A percentile compares a stretch with the other conserved stretches of the same genome.
These are phyloP conservation scores for Pitangus sulphuratus DNA, from an alignment of 2,797 vertebrate genomes.

Conservation along the genomic window DNA sequence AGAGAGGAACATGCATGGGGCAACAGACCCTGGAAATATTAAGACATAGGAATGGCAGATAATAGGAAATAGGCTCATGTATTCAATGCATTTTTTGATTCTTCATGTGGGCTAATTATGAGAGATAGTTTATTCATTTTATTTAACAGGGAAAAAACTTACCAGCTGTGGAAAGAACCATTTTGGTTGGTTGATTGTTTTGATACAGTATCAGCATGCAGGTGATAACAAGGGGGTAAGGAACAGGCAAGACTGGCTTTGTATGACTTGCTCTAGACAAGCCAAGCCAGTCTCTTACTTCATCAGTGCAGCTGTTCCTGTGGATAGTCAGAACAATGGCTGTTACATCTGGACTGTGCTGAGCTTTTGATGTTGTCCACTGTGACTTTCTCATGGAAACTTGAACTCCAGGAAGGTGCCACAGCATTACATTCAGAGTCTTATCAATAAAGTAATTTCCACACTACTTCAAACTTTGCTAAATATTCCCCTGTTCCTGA, in stretches of 20 bases:
- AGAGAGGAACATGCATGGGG: not conserved
- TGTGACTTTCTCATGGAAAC: rapidly evolving
- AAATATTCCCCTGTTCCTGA: not conserved
- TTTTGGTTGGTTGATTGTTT: not conserved
- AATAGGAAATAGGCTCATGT: not conserved
- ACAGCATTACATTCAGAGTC: not conserved
- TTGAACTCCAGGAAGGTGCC: not conserved
- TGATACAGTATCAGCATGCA: not conserved
- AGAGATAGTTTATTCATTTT: not conserved
- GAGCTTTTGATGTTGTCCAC: not conserved
- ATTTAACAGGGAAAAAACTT: not conserved
- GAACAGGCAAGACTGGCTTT: not conserved
- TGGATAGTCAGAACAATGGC: not conserved
- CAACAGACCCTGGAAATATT: not conserved
- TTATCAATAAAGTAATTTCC: not conserved
- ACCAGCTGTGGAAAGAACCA: not conserved
- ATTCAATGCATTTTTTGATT: not conserved
- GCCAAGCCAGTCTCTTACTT: not conserved
- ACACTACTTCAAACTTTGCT: not conserved
- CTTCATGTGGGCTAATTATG: not conserved
- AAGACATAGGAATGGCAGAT: not conserved
- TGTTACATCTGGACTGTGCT: not conserved
- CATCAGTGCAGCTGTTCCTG: not conserved
- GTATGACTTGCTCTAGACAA: not conserved
- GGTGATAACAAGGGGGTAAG: not conserved